Base-by-base conservation (phyloP, 2,797 vertebrate genomes). In the Coccyzus lansbergi region DNA sequence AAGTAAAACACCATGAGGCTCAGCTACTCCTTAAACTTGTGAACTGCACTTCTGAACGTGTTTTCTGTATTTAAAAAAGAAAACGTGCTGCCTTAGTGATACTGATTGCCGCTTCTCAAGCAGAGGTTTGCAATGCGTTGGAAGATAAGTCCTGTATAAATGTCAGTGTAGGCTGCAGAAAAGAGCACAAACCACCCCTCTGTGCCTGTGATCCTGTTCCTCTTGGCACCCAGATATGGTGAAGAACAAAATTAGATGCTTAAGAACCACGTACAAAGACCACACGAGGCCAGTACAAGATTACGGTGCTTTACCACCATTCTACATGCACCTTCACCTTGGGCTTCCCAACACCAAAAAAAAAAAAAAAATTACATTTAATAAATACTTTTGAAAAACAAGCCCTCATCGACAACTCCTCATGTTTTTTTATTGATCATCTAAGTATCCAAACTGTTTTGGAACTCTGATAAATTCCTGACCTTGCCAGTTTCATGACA, bases 81-180 rank as follows among this genome's bases (percentile, higher is more conserved):
- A 29, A 77, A 44, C 6, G 8, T 75, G 34, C 40, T 68, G 46
- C 44, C 49, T 71, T 6, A 4, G 44, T 1, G 17, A 36, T 83
- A 4, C 2, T 70, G n/a, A 42, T 14, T 71, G 56, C 71, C 56
- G 65, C 34, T 70, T 56, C 60, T 76, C 14, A 7, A 29, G 56
- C 15, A 78, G 33, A 80, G 28, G 26, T 63, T 59, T 59, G 42
- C 33, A 70, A 25, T 10, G 4, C 1, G 18, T 25, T 64, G 52
- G 33, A 56, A 58, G 14, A 6, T 4, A 0, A 77, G 63, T 33
- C 22, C 68, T 2, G 0, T 0, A 3, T 1, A 21, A 55, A 38
- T 0, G 3, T 31, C 21, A n/a, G 36, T 3, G 8, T 20, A 38
- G 58, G 55, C 42, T 59, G 44, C 48, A 84, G 52, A 71, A 10